Evolutionary conservation across 92 coral and sea anemone genomes (phyloP).

Genomic region (Bergia puertoricense): DNA sequence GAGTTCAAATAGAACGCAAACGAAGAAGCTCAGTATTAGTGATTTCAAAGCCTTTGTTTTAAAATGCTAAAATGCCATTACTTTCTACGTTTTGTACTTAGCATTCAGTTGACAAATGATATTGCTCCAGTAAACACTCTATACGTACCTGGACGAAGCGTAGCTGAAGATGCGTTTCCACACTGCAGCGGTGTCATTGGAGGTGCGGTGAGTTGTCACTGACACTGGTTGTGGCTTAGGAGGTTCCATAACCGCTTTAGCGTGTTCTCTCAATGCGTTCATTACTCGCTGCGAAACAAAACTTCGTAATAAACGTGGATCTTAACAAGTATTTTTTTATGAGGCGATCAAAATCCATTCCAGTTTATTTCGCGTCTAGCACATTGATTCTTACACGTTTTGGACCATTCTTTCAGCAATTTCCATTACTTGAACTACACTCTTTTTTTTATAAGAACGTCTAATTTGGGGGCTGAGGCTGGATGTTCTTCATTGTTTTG

Average conservation of each 20-base stretch:
- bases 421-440: too few relatives aligned
- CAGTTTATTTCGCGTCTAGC: too few relatives aligned
- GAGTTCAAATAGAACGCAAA: too few relatives aligned
- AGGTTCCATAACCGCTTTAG: slow-evolving; percentile 90
- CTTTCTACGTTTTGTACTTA: neutral
- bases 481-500: too few relatives aligned
- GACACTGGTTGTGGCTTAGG: slow-evolving; percentile 83
- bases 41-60: too few relatives aligned
- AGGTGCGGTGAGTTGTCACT: slow-evolving; percentile 92
- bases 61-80: too few relatives aligned
- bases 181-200: slow-evolving; percentile 89
- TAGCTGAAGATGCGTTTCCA: slow-evolving; percentile 96
- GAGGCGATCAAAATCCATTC: neutral
- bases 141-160: slow-evolving; percentile 76
- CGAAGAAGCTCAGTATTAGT: too few relatives aligned
- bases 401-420: too few relatives aligned
- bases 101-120: neutral
- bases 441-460: too few relatives aligned
- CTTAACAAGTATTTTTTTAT: neutral
- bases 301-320: neutral
- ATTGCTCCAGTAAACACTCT: neutral
- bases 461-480: too few relatives aligned
- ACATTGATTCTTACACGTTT: too few relatives aligned
- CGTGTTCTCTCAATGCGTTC: slow-evolving; percentile 82
- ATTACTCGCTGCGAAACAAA: slow-evolving; percentile 67